Evolutionary conservation across 2,797 vertebrate species (phyloP), one percentile per base, ranked within the genome.

Genomic region (Hydrophis major): DNA sequence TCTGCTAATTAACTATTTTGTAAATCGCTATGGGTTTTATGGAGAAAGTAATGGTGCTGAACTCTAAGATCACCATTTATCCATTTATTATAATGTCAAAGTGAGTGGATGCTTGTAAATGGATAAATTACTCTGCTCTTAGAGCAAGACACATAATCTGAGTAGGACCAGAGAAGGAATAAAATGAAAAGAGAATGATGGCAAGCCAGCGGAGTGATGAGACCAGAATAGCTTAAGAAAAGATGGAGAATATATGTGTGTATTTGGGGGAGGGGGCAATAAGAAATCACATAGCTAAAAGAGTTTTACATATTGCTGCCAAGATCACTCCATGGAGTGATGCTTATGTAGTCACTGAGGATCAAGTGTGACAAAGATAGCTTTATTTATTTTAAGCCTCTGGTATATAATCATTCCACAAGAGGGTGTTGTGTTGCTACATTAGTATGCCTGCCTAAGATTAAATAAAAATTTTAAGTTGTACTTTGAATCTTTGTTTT

Each of bases 381-480:
- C 4, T 47, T 83, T 47, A 83, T 47, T 78, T 3, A 27, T 88
- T 91, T 12, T 25, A 88, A 25, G 69, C 12, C 13, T 90, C 27
- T n/a, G 18, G n/a, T 74, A 61, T 86, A 89, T 60, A 37, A 61
- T 56, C 37, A n/a, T 74, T 20, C 90, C 93, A 93, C 93, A 93
- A 93, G 93, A 91, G 93, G 93, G 93, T 78, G 93, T 90, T 91
- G 37, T 66, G 47, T 86, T 93, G 90, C 56, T 87, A 91, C 50
- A 60, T 42, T 63, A 88, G 18, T 63, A 63, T 11, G 1, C 37
- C 74, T 83, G 8, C 47, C 47, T 89, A 53, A 32, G n/a, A 69
- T n/a, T 14, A 28, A 42, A 56, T 25, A 69, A 16, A 53, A 90
- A 90, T 61, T 87, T 87, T 25, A 56, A 16, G 25, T 57, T 32